Evolutionary conservation across 2,888 invertebrate genomes (phyloP).

Genomic region (Physocephala rufipes): DNA sequence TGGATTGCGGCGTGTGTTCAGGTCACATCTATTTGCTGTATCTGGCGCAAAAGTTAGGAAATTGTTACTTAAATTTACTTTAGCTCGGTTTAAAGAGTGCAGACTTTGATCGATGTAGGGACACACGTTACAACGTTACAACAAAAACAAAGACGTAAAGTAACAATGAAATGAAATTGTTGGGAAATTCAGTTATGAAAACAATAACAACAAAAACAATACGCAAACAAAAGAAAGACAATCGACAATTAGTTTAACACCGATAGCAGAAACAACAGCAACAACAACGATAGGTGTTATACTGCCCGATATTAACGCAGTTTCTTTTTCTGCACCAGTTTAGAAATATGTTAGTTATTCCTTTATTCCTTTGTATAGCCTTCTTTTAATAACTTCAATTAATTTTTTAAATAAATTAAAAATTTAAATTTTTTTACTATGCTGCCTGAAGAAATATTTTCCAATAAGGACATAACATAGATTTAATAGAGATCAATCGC

Average conservation of each 20-base stretch:
- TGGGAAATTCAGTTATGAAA: slow-evolving; percentile 31
- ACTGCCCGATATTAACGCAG: too few species aligned
- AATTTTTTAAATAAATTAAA: background rate
- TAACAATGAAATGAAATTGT: slow-evolving; percentile 33
- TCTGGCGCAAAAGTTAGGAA: slow-evolving; percentile 29
- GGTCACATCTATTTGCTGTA: slow-evolving; percentile 10
- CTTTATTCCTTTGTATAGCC: background rate
- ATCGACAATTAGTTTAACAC: slow-evolving; percentile 21
- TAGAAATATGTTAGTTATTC: background rate
- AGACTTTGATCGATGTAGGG: too few species aligned
- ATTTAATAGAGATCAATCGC: background rate
- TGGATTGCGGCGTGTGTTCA: background rate
- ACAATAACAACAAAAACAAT: background rate
- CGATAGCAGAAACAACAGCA: background rate
- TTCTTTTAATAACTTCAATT: background rate
- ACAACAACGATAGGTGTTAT: background rate
- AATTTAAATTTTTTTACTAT: background rate
- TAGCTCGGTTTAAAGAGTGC: slow-evolving; percentile 1
- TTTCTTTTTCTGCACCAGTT: background rate
- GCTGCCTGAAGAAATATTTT: background rate
- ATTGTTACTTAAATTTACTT: slow-evolving; percentile 20
- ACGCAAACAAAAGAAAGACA: background rate
- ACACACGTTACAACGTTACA: too few species aligned
- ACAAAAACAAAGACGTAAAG: too few species aligned
- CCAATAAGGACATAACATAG: too few species aligned